Conservation (phyloP, 2,113 vertebrate genomes). For the Myrmecophaga tridactyla region DNA sequence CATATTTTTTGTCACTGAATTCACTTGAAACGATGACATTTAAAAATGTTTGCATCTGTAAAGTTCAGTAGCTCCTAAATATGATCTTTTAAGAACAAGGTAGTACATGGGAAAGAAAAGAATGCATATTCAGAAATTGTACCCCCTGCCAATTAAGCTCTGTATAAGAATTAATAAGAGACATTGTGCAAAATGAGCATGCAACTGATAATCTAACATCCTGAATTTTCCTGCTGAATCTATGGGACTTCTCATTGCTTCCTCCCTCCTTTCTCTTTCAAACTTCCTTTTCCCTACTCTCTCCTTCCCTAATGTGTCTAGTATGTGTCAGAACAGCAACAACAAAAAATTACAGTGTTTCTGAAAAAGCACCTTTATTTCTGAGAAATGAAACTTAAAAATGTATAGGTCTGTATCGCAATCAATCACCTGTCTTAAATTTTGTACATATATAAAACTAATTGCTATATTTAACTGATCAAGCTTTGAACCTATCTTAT, state of each 20-base stretch:
- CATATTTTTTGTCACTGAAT: background rate
- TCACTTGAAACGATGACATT: background rate
- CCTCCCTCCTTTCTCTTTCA: background rate
- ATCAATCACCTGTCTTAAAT: background rate
- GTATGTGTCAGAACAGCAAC: background rate
- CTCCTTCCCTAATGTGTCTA: background rate
- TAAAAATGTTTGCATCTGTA: slow-evolving; percentile 35
- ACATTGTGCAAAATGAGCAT: background rate
- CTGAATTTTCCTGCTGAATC: background rate
- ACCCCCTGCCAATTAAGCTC: background rate
- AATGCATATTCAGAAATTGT: background rate
- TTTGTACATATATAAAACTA: background rate
- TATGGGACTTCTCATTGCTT: fast-evolving
- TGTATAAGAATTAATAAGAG: background rate
- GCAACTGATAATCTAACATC: background rate
- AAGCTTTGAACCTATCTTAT: background rate
- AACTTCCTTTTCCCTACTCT: fast-evolving
- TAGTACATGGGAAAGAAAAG: background rate
- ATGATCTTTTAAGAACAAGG: slow-evolving; percentile 1
- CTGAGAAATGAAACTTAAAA: background rate
- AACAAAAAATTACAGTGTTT: background rate
- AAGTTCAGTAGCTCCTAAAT: background rate
- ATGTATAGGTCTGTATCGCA: background rate
- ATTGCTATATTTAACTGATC: background rate
- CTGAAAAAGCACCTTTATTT: background rate